Evolutionary conservation across 1,140 invertebrate species (phyloP).

Genomic region (Philotrypesis tridentata): DNA sequence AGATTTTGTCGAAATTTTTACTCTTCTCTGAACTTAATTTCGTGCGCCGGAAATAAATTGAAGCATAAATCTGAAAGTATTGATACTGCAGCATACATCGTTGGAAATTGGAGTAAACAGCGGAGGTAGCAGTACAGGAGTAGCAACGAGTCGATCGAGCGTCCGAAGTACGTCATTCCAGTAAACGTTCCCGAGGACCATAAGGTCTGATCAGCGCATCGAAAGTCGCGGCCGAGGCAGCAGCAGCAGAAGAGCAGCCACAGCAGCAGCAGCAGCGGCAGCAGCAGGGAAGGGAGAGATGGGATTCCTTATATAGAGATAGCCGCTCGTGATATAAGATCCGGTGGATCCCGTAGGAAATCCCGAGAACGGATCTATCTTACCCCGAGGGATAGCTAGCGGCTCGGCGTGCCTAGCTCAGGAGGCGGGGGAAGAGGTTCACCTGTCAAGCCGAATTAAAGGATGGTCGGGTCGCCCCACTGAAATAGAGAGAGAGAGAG

Average conservation of each 20-base stretch:
- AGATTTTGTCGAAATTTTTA: too few species aligned
- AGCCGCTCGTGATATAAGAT: slow-evolving; percentile 74
- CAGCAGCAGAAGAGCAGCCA: slow-evolving; percentile 38
- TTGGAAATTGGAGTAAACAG: slow-evolving; percentile 16
- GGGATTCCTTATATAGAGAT: slow-evolving; percentile 73
- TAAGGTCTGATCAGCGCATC: slow-evolving; percentile 56
- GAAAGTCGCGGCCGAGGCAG: slow-evolving; percentile 36
- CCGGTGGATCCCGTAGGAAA: slow-evolving; percentile 73
- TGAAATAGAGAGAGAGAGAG: slow-evolving; percentile 57
- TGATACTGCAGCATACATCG: not conserved
- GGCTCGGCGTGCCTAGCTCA: not conserved
- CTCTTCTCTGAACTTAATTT: too few species aligned
- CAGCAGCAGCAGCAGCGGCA: not conserved
- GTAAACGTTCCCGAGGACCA: slow-evolving; percentile 48
- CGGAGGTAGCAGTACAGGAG: slow-evolving; percentile 15
- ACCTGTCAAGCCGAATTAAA: slow-evolving; percentile 75
- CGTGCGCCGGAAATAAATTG: not conserved
- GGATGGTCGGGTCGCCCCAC: slow-evolving; percentile 68
- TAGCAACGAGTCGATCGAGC: slow-evolving; percentile 11
- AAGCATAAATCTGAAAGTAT: not conserved
- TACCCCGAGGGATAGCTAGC: slow-evolving; percentile 71
- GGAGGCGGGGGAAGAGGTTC: slow-evolving; percentile 59
- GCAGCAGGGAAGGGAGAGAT: slow-evolving; percentile 35
- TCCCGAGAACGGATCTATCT: slow-evolving; percentile 74
- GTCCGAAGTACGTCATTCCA: slow-evolving; percentile 45